Percentiles rank a stretch among this genome's conserved stretches.
phyloP scores from a whole-genome alignment of 2,888 invertebrate species.

The Ichneumoninae sp. region DNA sequence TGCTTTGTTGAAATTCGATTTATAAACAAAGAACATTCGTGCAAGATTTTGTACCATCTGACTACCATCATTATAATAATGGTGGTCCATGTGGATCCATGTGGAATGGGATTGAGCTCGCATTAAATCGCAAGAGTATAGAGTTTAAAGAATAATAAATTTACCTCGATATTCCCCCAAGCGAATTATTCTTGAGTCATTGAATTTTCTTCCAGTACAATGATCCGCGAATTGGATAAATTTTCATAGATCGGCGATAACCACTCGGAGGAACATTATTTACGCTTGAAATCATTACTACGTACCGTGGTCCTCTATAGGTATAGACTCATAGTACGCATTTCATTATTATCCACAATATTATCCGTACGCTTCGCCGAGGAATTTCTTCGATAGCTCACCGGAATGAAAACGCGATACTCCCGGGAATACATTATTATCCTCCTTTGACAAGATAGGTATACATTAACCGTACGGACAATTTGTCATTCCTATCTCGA shows the following conservation, averaged over 20 bases:
- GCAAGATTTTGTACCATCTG: no score
- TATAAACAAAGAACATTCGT: no score
- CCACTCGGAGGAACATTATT: background rate
- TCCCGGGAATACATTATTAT: constrained; percentile 19
- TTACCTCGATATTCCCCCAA: background rate
- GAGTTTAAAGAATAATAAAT: background rate
- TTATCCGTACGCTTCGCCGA: constrained; percentile 25
- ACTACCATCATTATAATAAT: no score
- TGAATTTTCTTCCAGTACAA: background rate
- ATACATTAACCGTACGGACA: constrained; percentile 11
- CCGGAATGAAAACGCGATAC: constrained; percentile 32
- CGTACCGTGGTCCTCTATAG: background rate
- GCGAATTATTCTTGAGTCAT: background rate
- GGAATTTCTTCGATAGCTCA: constrained; percentile 51
- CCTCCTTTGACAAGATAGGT: background rate
- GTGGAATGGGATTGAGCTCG: background rate
- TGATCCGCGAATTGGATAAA: background rate
- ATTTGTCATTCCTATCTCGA: constrained; percentile 32
- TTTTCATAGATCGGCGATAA: background rate
- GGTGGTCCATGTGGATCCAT: no score
- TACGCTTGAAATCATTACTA: background rate
- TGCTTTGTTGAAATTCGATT: no score
- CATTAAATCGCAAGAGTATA: background rate
- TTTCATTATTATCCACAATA: constrained; percentile 33
- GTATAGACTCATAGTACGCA: constrained; percentile 10